phyloP scores from a whole-genome alignment of 2,113 vertebrate genomes.

The Dipodomys stephensi region DNA sequence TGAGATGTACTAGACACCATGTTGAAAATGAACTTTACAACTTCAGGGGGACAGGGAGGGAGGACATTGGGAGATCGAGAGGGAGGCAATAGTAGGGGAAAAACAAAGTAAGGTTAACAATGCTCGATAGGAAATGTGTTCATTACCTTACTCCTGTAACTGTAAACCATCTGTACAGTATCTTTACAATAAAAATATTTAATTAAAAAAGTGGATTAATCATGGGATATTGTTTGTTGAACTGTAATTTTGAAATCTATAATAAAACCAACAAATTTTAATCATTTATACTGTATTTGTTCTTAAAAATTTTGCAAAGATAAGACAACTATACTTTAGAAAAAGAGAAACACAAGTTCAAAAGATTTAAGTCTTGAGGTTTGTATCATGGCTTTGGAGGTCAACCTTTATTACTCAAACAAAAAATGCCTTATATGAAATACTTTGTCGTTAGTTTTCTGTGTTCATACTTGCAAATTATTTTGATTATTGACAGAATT shows the following conservation, averaged over 20 bases:
- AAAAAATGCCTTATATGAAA: not conserved
- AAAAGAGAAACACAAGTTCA: not conserved
- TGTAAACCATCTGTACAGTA: too few species aligned
- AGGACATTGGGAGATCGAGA: too few species aligned
- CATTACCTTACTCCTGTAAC: too few species aligned
- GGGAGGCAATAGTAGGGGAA: too few species aligned
- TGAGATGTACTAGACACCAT: too few species aligned
- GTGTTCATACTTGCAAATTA: not conserved
- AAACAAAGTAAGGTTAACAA: too few species aligned
- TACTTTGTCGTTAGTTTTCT: not conserved
- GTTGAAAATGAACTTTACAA: too few species aligned
- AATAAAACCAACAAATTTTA: not conserved
- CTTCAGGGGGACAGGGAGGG: too few species aligned
- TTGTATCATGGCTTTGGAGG: not conserved
- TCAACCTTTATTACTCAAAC: not conserved
- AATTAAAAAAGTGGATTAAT: too few species aligned
- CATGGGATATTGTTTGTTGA: not conserved
- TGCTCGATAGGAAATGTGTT: too few species aligned
- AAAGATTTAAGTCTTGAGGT: not conserved
- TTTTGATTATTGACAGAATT: not conserved
- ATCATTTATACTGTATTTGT: not conserved
- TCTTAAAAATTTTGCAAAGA: not conserved
- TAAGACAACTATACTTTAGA: not conserved
- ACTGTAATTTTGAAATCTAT: not conserved
- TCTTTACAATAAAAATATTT: too few species aligned